Conservation (phyloP, 2,888 invertebrate genomes). For the Eudemis profundana region DNA sequence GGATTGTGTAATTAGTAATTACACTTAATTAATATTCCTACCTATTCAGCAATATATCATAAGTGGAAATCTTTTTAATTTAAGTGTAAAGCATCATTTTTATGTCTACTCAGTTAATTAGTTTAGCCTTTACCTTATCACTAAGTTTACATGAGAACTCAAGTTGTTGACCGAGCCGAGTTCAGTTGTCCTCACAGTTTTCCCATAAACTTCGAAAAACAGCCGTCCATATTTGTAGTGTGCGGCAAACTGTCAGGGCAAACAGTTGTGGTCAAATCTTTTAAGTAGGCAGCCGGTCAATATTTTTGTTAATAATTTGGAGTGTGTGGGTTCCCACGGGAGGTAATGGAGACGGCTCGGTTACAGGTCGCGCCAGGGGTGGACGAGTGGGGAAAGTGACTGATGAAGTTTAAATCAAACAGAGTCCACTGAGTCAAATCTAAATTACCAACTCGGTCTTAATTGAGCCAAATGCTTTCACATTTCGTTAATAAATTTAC, state of each 20-base stretch:
- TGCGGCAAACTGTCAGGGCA: slow-evolving; percentile 79
- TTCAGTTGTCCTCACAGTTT: slow-evolving; percentile 63
- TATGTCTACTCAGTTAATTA: slow-evolving; percentile 25
- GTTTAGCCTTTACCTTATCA: slow-evolving; percentile 14
- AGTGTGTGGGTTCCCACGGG: slow-evolving; percentile 77
- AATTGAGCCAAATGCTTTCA: slow-evolving; percentile 27
- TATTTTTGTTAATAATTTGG: slow-evolving; percentile 85
- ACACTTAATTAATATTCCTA: slow-evolving; percentile 39
- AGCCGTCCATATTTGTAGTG: slow-evolving; percentile 74
- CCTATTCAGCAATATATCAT: slow-evolving; percentile 28
- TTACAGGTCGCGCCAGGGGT: slow-evolving; percentile 72
- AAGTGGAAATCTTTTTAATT: slow-evolving; percentile 10
- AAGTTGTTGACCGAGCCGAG: slow-evolving; percentile 63
- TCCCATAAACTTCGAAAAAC: slow-evolving; percentile 81
- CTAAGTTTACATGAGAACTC: slow-evolving; percentile 31
- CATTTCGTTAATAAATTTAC: slow-evolving; percentile 19
- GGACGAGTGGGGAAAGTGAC: slow-evolving; percentile 62
- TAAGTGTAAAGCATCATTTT: slow-evolving; percentile 13
- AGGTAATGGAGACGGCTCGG: slow-evolving; percentile 69
- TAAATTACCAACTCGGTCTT: slow-evolving; percentile 22
- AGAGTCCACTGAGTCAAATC: neutral
- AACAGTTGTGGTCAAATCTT: slow-evolving; percentile 83
- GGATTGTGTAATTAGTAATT: slow-evolving; percentile 43
- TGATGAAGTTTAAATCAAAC: slow-evolving; percentile 42
- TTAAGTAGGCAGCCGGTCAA: slow-evolving; percentile 84